These are phyloP conservation scores for Argyra leucocephala DNA, from an alignment of 2,888 invertebrate species.

Conservation along the genomic window DNA sequence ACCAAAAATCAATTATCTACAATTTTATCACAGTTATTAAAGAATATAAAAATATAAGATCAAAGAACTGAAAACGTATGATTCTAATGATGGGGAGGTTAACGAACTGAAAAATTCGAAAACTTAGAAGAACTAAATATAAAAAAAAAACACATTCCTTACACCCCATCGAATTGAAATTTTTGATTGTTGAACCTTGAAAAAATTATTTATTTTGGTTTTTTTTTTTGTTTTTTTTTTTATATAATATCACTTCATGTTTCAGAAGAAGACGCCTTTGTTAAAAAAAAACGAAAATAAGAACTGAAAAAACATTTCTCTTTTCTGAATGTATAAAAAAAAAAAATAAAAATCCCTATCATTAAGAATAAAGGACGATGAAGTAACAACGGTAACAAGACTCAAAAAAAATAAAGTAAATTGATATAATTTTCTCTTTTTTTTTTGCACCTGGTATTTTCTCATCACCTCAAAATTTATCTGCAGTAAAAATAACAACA, in stretches of 20 bases:
- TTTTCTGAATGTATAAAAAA: too few relatives aligned
- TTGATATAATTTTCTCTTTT: background rate
- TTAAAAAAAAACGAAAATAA: too few relatives aligned
- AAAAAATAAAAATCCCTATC: background rate
- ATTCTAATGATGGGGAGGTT: background rate
- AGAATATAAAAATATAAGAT: too few relatives aligned
- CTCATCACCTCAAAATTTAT: constrained; percentile 1
- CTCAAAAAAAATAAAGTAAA: background rate
- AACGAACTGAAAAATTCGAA: background rate
- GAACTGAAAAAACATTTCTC: too few relatives aligned
- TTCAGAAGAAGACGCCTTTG: too few relatives aligned
- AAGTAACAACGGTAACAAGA: background rate
- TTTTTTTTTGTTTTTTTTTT: background rate
- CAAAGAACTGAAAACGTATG: too few relatives aligned
- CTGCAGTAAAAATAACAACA: background rate
- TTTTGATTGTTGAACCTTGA: too few relatives aligned
- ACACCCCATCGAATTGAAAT: background rate
- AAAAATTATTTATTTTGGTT: too few relatives aligned
- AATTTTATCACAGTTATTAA: too few relatives aligned
- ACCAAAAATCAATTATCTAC: too few relatives aligned
- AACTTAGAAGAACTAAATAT: background rate
- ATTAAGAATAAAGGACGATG: background rate
- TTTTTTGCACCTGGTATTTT: background rate
- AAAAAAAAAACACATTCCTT: background rate
- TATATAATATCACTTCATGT: too few relatives aligned